A percentile compares a stretch with the other conserved stretches of the same genome.
Conservation (phyloP, 2,113 vertebrate species). For the cattle (Bos taurus) region ARS-UCD2.0 NC_037342.1:81353001-81353500, state of each 20-base stretch:
- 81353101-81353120: neutral
- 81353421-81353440: neutral
- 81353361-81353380: neutral
- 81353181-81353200: neutral
- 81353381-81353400: rapidly evolving
- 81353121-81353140: neutral
- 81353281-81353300: neutral
- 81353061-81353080: neutral
- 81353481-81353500: neutral
- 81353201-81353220: neutral
- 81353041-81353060: neutral
- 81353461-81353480: neutral
- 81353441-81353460: neutral
- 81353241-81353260: neutral
- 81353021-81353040: neutral
- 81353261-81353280: neutral
- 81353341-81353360: neutral
- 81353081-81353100: neutral
- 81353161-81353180: neutral
- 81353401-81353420: neutral
- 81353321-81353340: neutral
- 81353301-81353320: neutral
- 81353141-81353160: neutral
- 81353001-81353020: neutral
- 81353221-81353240: neutral